phyloP scores from a whole-genome alignment of 64 coral and sea anemone species.

The Cladopsammia gracilis region DNA sequence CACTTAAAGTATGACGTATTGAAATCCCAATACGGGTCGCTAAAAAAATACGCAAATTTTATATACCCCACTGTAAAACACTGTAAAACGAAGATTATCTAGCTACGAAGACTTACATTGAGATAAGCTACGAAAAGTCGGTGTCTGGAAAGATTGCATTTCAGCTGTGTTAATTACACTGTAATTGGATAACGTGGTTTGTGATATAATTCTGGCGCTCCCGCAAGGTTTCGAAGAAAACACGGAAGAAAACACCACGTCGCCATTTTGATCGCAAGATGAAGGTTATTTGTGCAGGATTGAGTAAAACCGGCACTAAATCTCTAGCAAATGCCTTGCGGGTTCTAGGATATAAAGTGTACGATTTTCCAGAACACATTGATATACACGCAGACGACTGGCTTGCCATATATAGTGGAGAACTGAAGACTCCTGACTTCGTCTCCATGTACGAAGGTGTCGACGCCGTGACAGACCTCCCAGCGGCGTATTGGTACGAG shows the following conservation, averaged over 20 bases:
- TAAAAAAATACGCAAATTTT: too few species aligned
- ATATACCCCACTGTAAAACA: too few species aligned
- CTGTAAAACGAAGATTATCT: too few species aligned
- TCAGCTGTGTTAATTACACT: too few species aligned
- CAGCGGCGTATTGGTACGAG: conserved; percentile 7
- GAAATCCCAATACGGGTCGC: too few species aligned
- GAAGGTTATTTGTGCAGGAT: conserved; percentile 63
- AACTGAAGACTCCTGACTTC: conserved; percentile 12
- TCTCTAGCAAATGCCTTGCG: conserved; percentile 38
- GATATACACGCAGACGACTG: conserved; percentile 14
- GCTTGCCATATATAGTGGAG: background rate
- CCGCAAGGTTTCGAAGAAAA: background rate
- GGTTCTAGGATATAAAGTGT: conserved; percentile 12
- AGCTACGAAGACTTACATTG: too few species aligned
- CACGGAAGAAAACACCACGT: background rate
- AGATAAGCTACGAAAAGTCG: too few species aligned
- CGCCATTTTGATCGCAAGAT: background rate
- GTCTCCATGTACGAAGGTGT: conserved; percentile 17
- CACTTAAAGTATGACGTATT: too few species aligned
- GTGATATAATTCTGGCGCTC: too few species aligned
- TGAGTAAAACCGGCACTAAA: conserved; percentile 57
- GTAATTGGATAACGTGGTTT: too few species aligned
- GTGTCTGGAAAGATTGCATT: too few species aligned
- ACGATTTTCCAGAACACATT: conserved; percentile 42
- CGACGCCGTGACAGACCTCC: conserved; percentile 27